Percentiles rank a stretch among this genome's conserved stretches.
Conservation (phyloP, 2,888 invertebrate genomes). For the Scelioninae gen. 1 region DNA sequence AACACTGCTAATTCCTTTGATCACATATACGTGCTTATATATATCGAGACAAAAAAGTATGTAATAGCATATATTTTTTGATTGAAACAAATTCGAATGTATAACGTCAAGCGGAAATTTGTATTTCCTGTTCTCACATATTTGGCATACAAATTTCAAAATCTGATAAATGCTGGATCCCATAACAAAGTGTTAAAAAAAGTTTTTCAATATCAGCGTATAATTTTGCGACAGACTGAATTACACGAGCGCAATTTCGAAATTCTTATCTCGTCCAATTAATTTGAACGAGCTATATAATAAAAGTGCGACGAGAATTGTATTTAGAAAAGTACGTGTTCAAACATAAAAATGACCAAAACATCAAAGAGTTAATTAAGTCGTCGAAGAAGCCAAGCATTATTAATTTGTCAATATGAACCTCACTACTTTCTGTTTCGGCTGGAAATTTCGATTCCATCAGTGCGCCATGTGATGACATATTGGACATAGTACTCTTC, state of each 20-base stretch:
- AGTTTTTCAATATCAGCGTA: slow-evolving; percentile 26
- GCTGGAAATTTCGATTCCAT: slow-evolving; percentile 48
- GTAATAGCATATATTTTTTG: too few species aligned
- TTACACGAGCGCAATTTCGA: slow-evolving; percentile 26
- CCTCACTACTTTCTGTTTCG: slow-evolving; percentile 56
- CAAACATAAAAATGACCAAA: slow-evolving; percentile 47
- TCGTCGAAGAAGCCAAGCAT: slow-evolving; percentile 54
- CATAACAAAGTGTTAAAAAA: slow-evolving; percentile 6
- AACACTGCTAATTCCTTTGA: too few species aligned
- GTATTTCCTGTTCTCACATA: background rate
- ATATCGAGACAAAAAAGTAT: too few species aligned
- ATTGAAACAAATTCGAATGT: background rate
- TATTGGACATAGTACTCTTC: slow-evolving; percentile 29
- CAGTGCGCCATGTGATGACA: slow-evolving; percentile 28
- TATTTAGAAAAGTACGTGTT: slow-evolving; percentile 36
- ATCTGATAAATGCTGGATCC: background rate
- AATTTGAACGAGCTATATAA: slow-evolving; percentile 23
- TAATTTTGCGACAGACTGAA: background rate
- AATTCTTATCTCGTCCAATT: slow-evolving; percentile 42
- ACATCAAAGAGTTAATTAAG: slow-evolving; percentile 61
- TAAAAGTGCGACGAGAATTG: slow-evolving; percentile 28
- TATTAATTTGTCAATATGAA: slow-evolving; percentile 60
- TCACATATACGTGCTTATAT: too few species aligned
- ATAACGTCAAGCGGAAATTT: background rate
- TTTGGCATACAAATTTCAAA: background rate